Evolutionary conservation across 2,888 invertebrate species (phyloP).

Genomic region (Philereme transversata): DNA sequence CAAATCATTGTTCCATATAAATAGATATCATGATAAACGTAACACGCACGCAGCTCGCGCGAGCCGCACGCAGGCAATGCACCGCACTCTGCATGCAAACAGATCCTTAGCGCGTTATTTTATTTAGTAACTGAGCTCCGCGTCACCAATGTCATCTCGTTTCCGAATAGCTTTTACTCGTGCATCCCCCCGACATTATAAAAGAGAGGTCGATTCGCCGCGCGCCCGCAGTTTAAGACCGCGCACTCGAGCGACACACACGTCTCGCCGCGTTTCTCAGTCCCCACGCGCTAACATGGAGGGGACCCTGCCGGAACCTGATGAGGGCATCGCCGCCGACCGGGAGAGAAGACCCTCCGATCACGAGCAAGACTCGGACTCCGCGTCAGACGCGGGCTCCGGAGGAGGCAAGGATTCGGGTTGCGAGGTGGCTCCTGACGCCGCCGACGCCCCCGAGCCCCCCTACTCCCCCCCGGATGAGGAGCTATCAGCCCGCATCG

Average conservation of each 20-base stretch:
- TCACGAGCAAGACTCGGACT: constrained; percentile 88
- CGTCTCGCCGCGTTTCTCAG: constrained; percentile 58
- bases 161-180: constrained; percentile 73
- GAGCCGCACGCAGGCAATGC: constrained; percentile 1
- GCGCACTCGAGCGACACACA: constrained; percentile 71
- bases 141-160: constrained; percentile 70
- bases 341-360: constrained; percentile 76
- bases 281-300: constrained; percentile 58
- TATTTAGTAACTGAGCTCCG: constrained; percentile 17
- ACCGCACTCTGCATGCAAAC: neutral
- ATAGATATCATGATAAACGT: constrained; percentile 8
- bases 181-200: constrained; percentile 78
- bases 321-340: constrained; percentile 77
- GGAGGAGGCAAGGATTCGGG: constrained; percentile 88
- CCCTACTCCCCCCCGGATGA: constrained; percentile 89
- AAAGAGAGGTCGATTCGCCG: constrained; percentile 63
- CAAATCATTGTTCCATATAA: constrained; percentile 23
- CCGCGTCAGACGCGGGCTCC: constrained; percentile 86
- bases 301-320: constrained; percentile 69
- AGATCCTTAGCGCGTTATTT: constrained; percentile 6
- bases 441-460: constrained; percentile 82
- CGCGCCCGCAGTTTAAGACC: constrained; percentile 77
- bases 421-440: constrained; percentile 84
- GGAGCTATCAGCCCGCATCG: constrained; percentile 90
- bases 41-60: constrained; percentile 16